Evolutionary conservation across 2,113 vertebrate species (phyloP).

Genomic region (Agelaius tricolor): DNA sequence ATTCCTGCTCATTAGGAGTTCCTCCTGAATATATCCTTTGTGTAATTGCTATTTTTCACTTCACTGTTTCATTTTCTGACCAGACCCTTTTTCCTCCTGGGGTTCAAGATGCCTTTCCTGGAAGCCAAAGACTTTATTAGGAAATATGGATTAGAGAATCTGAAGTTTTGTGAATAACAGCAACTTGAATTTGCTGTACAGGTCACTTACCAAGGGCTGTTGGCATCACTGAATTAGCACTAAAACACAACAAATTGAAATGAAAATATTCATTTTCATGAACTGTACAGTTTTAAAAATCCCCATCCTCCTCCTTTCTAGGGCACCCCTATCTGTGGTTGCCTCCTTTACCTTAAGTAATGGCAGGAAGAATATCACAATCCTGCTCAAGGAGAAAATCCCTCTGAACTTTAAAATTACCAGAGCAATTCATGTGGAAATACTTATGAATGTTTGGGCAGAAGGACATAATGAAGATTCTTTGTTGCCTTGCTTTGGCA

Average conservation of each 20-base stretch:
- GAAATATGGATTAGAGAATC: not conserved
- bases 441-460: constrained; percentile 13
- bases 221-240: not conserved
- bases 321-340: not conserved
- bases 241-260: not conserved
- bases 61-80: not conserved
- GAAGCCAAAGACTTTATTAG: not conserved
- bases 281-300: not conserved
- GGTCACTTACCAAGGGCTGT: not conserved
- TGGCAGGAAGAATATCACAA: not conserved
- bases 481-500: constrained; percentile 53
- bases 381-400: not conserved
- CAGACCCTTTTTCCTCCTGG: not conserved
- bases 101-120: not conserved
- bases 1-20: not conserved
- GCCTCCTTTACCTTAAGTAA: not conserved
- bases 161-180: not conserved
- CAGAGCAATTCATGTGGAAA: constrained; percentile 45
- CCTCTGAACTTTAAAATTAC: constrained; percentile 11
- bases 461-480: constrained; percentile 28
- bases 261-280: not conserved
- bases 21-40: not conserved
- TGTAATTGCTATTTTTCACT: not conserved
- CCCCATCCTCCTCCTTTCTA: not conserved
- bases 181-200: not conserved